These are phyloP conservation scores for Limanda limanda DNA, from an alignment of 2,113 vertebrate species.

Conservation along the genomic window DNA sequence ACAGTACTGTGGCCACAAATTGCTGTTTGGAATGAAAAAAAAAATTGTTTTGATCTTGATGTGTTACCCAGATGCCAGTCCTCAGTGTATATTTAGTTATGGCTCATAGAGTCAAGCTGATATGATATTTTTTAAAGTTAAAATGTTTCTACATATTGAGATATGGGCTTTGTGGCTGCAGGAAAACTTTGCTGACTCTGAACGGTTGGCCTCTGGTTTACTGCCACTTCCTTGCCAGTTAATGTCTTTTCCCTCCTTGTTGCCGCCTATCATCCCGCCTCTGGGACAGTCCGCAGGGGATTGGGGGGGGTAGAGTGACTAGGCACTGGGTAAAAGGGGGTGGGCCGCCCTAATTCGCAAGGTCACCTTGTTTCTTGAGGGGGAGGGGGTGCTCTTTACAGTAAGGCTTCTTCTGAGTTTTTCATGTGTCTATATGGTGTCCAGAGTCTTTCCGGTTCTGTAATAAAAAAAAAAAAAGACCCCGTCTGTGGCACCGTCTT, in stretches of 20 bases:
- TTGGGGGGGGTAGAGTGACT: conserved; percentile 34
- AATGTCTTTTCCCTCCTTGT: conserved; percentile 7
- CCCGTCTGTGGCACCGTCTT: not conserved
- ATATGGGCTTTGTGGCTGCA: no score
- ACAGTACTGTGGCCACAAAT: conserved; percentile 22
- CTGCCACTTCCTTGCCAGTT: conserved; percentile 5
- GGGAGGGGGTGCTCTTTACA: conserved; percentile 36
- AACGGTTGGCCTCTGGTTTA: not conserved
- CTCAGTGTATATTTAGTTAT: not conserved
- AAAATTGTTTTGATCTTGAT: not conserved
- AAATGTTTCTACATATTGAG: no score
- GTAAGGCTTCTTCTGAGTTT: not conserved
- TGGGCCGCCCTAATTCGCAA: conserved; percentile 52
- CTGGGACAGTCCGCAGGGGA: no score
- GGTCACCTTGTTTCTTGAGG: conserved; percentile 67
- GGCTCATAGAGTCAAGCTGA: no score
- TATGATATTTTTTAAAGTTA: no score
- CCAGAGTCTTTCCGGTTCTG: no score
- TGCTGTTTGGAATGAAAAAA: not conserved
- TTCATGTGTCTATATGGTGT: not conserved
- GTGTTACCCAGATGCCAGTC: not conserved
- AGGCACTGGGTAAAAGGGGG: conserved; percentile 32
- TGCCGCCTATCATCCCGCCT: no score
- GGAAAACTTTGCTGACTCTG: no score
- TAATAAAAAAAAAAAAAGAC: no score